These are phyloP conservation scores for Sturmia bella DNA, from an alignment of 2,888 invertebrate genomes.

Conservation along the genomic window DNA sequence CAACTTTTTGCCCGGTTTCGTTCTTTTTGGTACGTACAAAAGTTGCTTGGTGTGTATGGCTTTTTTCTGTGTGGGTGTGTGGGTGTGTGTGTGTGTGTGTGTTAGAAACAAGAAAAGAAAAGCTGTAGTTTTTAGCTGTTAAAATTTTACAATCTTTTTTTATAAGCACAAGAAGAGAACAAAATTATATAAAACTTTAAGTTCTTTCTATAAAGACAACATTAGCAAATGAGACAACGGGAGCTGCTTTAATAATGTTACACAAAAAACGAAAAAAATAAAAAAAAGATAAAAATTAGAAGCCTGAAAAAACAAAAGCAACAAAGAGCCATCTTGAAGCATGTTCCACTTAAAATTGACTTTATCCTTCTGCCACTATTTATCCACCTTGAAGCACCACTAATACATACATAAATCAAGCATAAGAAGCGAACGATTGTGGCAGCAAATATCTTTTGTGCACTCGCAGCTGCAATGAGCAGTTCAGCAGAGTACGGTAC, in stretches of 20 bases:
- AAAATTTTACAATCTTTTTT: slow-evolving; percentile 24
- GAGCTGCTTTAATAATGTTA: neutral
- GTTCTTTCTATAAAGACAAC: slow-evolving; percentile 35
- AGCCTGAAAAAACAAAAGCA: slow-evolving; percentile 3
- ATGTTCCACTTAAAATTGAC: slow-evolving; percentile 15
- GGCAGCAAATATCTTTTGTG: neutral
- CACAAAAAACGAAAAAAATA: neutral
- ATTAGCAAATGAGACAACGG: neutral
- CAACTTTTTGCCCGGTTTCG: slow-evolving; percentile 15
- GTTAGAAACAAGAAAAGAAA: no score
- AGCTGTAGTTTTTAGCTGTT: slow-evolving; percentile 34
- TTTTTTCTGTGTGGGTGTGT: no score
- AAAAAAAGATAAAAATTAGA: neutral
- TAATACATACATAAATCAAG: slow-evolving; percentile 14
- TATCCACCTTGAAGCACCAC: slow-evolving; percentile 1
- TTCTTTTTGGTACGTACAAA: neutral
- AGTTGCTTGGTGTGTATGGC: slow-evolving; percentile 14
- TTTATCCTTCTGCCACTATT: slow-evolving; percentile 12
- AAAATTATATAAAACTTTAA: slow-evolving; percentile 13
- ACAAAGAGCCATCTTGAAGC: neutral
- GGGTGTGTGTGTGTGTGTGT: neutral
- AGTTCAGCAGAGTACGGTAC: slow-evolving; percentile 28
- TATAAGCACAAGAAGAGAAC: neutral
- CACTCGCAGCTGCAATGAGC: neutral
- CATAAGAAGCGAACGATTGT: neutral